These are phyloP conservation scores for Staurois parvus DNA, from an alignment of 2,797 vertebrate species.

Conservation along the genomic window DNA sequence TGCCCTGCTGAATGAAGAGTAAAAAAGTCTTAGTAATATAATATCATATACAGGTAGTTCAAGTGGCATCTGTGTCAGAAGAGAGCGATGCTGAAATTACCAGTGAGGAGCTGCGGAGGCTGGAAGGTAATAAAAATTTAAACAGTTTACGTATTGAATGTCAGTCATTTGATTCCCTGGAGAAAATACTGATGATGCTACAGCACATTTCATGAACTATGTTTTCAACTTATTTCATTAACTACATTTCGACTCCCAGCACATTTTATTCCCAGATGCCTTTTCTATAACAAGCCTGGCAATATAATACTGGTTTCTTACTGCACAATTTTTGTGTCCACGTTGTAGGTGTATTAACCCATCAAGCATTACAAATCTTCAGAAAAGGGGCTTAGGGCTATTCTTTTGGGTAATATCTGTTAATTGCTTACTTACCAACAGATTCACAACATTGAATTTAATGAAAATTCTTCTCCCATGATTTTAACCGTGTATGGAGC, in stretches of 20 bases:
- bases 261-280: background rate
- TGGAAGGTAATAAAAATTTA: constrained; percentile 73
- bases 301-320: background rate
- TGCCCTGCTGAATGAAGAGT: background rate
- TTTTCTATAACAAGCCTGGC: too few species aligned
- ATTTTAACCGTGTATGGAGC: too few species aligned
- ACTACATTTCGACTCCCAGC: background rate
- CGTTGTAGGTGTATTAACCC: too few species aligned
- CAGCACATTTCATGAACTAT: too few species aligned
- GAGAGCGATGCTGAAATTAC: constrained; percentile 78
- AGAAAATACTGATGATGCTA: background rate
- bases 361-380: too few species aligned
- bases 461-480: too few species aligned
- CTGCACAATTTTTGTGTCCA: too few species aligned
- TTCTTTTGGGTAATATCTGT: too few species aligned
- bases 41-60: constrained; percentile 81
- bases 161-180: constrained; percentile 20
- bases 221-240: too few species aligned
- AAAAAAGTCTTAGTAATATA: background rate
- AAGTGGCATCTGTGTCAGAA: constrained; percentile 88
- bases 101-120: constrained; percentile 72
- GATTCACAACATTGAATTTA: too few species aligned
- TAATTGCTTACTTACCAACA: too few species aligned
- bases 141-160: constrained; percentile 27
- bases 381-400: too few species aligned